Conservation (phyloP, 2,888 invertebrate species). For the Geophilus truncorum region DNA sequence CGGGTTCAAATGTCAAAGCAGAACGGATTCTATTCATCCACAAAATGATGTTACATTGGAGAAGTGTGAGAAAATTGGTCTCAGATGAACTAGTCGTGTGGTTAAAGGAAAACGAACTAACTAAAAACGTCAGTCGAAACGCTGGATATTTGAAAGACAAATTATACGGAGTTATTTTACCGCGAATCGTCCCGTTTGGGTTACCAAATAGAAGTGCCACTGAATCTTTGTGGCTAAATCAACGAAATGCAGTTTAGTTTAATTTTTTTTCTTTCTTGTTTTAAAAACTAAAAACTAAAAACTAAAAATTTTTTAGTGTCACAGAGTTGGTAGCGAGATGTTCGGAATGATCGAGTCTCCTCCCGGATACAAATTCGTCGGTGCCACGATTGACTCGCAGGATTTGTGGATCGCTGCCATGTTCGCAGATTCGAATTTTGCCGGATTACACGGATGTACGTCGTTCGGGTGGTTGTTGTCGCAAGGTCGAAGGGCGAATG, state of each 20-base stretch:
- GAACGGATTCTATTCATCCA: constrained; percentile 63
- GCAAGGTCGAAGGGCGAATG: no score
- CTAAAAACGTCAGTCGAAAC: constrained; percentile 46
- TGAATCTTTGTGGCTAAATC: constrained; percentile 98
- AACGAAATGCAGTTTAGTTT: constrained; percentile 77
- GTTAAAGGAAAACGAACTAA: constrained; percentile 58
- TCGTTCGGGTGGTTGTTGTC: constrained; percentile 97
- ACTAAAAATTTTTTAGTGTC: constrained; percentile 49
- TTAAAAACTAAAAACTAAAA: no score
- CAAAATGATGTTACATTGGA: constrained; percentile 87
- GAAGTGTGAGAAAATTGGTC: constrained; percentile 82
- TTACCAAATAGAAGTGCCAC: constrained; percentile 93
- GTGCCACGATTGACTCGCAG: constrained; percentile 98
- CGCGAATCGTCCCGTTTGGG: constrained; percentile 60
- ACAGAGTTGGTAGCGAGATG: constrained; percentile 90
- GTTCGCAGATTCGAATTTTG: constrained; percentile 72
- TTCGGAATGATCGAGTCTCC: constrained; percentile 94
- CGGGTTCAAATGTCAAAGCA: constrained; percentile 67
- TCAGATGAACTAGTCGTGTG: constrained; percentile 71
- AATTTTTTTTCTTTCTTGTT: no score
- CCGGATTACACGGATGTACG: constrained; percentile 74
- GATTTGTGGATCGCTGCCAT: constrained; percentile 96
- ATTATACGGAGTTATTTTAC: constrained; percentile 67
- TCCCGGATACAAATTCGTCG: constrained; percentile 78
- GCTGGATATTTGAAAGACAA: constrained; percentile 30